phyloP scores from a whole-genome alignment of 2,797 vertebrate species.

The Glyptemys insculpta region DNA sequence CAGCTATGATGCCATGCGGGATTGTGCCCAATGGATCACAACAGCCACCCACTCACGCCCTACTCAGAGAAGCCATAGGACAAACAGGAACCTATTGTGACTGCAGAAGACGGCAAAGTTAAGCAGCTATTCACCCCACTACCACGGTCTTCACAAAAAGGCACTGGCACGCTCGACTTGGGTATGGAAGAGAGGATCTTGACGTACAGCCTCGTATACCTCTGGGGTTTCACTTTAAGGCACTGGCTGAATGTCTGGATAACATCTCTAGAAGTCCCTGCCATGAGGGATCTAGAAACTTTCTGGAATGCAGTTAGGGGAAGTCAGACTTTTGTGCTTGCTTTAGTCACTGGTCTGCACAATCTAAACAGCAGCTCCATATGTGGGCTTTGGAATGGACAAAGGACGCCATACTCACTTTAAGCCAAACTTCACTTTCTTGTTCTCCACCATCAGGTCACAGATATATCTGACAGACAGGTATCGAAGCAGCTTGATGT shows the following conservation, averaged over 20 bases:
- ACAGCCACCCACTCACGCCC: background rate
- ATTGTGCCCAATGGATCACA: background rate
- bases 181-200: background rate
- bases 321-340: background rate
- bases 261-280: background rate
- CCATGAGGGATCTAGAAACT: background rate
- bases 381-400: background rate
- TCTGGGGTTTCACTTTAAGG: background rate
- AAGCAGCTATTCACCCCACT: background rate
- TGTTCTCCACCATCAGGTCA: constrained; percentile 99
- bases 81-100: background rate
- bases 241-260: background rate
- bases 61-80: background rate
- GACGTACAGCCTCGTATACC: background rate
- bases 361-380: background rate
- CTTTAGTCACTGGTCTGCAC: background rate
- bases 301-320: background rate
- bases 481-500: constrained; percentile 97
- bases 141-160: background rate
- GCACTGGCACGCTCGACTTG: background rate
- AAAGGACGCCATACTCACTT: constrained; percentile 88
- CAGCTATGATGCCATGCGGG: background rate
- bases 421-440: constrained; percentile 99
- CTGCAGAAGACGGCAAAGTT: background rate
- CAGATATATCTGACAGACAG: constrained; percentile 97